phyloP scores from a whole-genome alignment of 2,797 vertebrate genomes.

The Cirrhinus mrigala region DNA sequence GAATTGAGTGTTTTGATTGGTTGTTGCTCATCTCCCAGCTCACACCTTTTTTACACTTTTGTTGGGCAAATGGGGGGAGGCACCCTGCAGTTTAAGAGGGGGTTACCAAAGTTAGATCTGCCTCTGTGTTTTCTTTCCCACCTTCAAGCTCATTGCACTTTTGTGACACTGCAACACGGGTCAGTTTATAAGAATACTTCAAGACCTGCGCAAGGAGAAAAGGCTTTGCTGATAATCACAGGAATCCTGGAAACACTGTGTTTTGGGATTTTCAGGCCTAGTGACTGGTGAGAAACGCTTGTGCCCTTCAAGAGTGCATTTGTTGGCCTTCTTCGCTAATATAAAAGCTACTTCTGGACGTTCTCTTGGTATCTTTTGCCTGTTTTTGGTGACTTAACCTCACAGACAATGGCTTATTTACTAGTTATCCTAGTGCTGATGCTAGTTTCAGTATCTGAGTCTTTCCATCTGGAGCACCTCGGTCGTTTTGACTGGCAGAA shows the following conservation, averaged over 20 bases:
- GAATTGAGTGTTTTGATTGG: slow-evolving; percentile 57
- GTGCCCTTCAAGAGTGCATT: slow-evolving; percentile 41
- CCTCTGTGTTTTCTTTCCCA: slow-evolving; percentile 36
- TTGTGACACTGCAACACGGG: not conserved
- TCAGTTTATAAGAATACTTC: slow-evolving; percentile 30
- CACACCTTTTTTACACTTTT: slow-evolving; percentile 58
- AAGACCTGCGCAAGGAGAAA: not conserved
- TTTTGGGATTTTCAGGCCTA: slow-evolving; percentile 43
- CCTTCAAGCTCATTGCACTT: slow-evolving; percentile 26
- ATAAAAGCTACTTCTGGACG: slow-evolving; percentile 42
- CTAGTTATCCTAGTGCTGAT: slow-evolving; percentile 36
- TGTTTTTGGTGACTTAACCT: slow-evolving; percentile 17
- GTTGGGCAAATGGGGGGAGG: slow-evolving; percentile 43
- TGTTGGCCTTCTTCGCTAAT: not conserved
- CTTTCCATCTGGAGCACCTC: slow-evolving; percentile 47
- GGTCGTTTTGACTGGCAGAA: slow-evolving; percentile 58
- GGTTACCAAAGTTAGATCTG: slow-evolving; percentile 36
- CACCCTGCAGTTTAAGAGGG: slow-evolving; percentile 62
- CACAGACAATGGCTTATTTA: slow-evolving; percentile 50
- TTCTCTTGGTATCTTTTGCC: not conserved
- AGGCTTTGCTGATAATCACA: not conserved
- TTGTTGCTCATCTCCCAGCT: slow-evolving; percentile 25
- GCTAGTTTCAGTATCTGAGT: slow-evolving; percentile 43
- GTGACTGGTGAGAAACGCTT: slow-evolving; percentile 50
- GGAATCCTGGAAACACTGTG: not conserved